phyloP scores from a whole-genome alignment of 1,140 invertebrate species.

The Phymastichus coffea region DNA sequence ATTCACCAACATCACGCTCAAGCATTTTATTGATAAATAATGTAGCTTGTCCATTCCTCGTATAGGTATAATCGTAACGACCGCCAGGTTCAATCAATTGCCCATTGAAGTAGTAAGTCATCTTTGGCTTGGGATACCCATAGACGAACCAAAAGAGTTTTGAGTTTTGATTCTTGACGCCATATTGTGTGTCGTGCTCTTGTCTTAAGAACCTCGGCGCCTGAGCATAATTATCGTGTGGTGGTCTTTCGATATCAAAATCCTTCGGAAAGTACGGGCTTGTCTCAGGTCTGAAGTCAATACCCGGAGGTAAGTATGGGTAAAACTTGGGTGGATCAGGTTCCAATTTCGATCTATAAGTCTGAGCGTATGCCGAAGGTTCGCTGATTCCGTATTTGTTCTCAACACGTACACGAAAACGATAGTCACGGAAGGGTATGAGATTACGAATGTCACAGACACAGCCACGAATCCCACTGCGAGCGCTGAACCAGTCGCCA shows the following conservation, averaged over 20 bases:
- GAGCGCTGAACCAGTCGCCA: conserved; percentile 83
- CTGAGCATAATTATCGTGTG: conserved; percentile 79
- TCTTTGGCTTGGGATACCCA: conserved; percentile 87
- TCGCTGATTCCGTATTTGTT: conserved; percentile 97
- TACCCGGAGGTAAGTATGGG: conserved; percentile 77
- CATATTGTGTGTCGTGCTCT: conserved; percentile 82
- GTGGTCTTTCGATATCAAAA: conserved; percentile 84
- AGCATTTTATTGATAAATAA: conserved; percentile 86
- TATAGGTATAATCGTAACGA: conserved; percentile 81
- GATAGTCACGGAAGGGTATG: conserved; percentile 85
- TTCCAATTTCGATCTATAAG: conserved; percentile 75
- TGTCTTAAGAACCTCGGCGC: conserved; percentile 81
- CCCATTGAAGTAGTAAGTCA: conserved; percentile 86
- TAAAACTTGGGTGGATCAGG: conserved; percentile 77
- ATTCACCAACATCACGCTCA: conserved; percentile 87
- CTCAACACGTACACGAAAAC: conserved; percentile 90
- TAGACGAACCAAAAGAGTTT: conserved; percentile 91
- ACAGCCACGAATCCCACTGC: conserved; percentile 78
- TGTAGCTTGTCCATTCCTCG: conserved; percentile 84
- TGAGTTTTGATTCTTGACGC: conserved; percentile 83
- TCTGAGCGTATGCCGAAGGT: conserved; percentile 83
- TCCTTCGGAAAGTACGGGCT: conserved; percentile 89
- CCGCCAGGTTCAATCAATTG: conserved; percentile 78
- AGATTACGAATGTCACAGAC: conserved; percentile 81
- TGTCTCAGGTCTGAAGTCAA: conserved; percentile 81